Evolutionary conservation across 2,113 vertebrate genomes (phyloP).

Genomic region (Onychostruthus taczanowskii): DNA sequence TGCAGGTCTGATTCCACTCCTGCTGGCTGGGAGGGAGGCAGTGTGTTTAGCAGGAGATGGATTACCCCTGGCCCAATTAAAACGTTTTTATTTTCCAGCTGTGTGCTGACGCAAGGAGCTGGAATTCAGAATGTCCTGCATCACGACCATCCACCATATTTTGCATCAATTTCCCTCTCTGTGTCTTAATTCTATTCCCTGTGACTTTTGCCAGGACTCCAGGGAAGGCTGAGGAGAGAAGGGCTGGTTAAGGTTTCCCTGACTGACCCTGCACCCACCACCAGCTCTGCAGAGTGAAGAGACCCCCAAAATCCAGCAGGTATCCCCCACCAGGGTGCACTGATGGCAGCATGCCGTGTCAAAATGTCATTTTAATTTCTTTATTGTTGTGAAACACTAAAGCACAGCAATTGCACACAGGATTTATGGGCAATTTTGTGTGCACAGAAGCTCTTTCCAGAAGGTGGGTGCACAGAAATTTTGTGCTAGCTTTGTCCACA

Average conservation of each 20-base stretch:
- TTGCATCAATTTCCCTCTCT: neutral
- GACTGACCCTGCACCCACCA: neutral
- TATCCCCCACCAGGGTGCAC: neutral
- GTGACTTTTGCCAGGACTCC: neutral
- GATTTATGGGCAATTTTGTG: neutral
- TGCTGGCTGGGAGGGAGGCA: neutral
- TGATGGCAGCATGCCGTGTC: neutral
- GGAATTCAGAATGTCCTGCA: neutral
- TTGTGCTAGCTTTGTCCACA: rapidly evolving
- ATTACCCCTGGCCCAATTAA: neutral
- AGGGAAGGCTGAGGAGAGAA: neutral
- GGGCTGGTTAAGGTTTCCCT: neutral
- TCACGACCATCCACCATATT: neutral
- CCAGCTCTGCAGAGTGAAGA: neutral
- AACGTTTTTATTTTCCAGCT: neutral
- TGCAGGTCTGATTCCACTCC: neutral
- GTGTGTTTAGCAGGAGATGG: neutral
- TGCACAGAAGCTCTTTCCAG: neutral
- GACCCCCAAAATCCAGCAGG: neutral
- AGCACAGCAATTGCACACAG: neutral
- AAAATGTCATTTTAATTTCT: neutral
- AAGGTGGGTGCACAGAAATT: neutral
- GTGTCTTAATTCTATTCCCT: no score
- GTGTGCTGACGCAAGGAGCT: neutral
- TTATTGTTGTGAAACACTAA: neutral